phyloP scores from a whole-genome alignment of 2,113 vertebrate genomes.

The Athene noctua region DNA sequence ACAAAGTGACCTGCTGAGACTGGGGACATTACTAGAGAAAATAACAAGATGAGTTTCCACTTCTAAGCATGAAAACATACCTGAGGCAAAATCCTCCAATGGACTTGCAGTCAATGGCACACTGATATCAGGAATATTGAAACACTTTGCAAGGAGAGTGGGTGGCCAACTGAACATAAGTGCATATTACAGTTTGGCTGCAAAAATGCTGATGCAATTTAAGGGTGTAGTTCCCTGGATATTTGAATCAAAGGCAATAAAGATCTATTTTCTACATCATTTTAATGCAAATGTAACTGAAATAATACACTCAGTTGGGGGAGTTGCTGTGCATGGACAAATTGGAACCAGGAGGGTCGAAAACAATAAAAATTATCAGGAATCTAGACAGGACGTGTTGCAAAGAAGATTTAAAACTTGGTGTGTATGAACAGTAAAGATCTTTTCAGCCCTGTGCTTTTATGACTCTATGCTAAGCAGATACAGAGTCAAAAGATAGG shows the following conservation, averaged over 20 bases:
- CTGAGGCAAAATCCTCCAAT: slow-evolving; percentile 32
- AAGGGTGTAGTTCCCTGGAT: slow-evolving; percentile 34
- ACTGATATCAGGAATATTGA: background rate
- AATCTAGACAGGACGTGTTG: background rate
- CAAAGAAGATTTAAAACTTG: background rate
- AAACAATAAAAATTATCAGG: background rate
- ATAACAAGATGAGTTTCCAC: background rate
- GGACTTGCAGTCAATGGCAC: background rate
- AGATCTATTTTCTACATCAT: slow-evolving; percentile 24
- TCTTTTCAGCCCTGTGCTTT: background rate
- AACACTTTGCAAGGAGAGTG: background rate
- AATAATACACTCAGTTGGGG: background rate
- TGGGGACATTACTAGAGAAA: background rate
- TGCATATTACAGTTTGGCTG: slow-evolving; percentile 18
- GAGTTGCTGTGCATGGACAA: background rate
- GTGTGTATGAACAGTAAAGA: background rate
- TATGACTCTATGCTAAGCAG: background rate
- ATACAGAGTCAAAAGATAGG: background rate
- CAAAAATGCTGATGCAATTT: slow-evolving; percentile 30
- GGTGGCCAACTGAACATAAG: slow-evolving; percentile 21
- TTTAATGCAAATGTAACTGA: slow-evolving; percentile 29
- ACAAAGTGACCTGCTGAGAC: background rate
- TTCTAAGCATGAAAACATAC: background rate
- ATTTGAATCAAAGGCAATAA: slow-evolving; percentile 22
- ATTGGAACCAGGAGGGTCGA: background rate